A percentile compares a stretch with the other conserved stretches of the same genome.
Conservation (phyloP, 1,140 invertebrate species). For the Philopotamus ludificatus region DNA sequence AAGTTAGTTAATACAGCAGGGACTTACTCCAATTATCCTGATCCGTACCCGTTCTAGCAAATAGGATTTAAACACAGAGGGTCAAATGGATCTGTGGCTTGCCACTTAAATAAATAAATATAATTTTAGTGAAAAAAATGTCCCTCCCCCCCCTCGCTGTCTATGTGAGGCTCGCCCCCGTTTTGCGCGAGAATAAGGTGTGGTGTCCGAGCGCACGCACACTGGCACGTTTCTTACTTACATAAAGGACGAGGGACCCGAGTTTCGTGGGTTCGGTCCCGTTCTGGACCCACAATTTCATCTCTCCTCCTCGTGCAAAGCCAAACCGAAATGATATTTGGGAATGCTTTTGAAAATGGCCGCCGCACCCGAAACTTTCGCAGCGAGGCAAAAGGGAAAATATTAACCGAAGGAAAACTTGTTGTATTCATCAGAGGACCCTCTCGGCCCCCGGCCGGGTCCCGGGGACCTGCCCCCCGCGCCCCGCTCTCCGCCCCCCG, state of each 20-base stretch:
- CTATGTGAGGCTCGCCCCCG: too few species aligned
- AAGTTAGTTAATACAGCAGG: too few species aligned
- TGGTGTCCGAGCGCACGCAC: background rate
- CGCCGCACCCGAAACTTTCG: slow-evolving; percentile 36
- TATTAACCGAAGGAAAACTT: slow-evolving; percentile 37
- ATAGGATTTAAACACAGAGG: too few species aligned
- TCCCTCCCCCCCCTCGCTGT: too few species aligned
- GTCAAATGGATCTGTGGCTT: too few species aligned
- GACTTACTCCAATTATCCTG: too few species aligned
- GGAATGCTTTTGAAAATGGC: slow-evolving; percentile 41
- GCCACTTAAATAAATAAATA: too few species aligned
- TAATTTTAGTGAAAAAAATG: too few species aligned
- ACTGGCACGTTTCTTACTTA: background rate
- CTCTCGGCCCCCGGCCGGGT: background rate
- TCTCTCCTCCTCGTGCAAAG: slow-evolving; percentile 4
- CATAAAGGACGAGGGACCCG: background rate
- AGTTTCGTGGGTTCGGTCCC: background rate
- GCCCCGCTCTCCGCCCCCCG: background rate
- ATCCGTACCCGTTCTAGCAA: too few species aligned
- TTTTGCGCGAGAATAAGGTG: too few species aligned
- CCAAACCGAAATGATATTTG: slow-evolving; percentile 39
- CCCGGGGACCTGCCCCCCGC: background rate
- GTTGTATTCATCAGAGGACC: slow-evolving; percentile 20
- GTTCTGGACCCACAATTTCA: slow-evolving; percentile 15
- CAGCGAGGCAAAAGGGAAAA: slow-evolving; percentile 33